Conservation (phyloP, 23 tunicate species). For the Aplidium turbinatum region DNA sequence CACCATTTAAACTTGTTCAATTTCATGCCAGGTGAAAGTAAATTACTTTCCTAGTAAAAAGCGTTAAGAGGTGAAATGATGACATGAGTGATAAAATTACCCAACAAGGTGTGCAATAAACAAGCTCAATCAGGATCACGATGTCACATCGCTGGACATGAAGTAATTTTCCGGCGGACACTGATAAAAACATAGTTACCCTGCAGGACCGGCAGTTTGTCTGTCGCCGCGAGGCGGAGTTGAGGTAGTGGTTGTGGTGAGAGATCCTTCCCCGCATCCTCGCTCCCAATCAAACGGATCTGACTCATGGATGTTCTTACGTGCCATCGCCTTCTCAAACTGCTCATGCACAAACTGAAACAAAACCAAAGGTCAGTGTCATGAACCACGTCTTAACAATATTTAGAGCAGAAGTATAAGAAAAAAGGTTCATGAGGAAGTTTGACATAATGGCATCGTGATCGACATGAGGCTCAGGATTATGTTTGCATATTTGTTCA, state of each 20-base stretch:
- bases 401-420: too few relatives aligned
- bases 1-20: too few relatives aligned
- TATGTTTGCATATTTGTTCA: too few relatives aligned
- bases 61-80: too few relatives aligned
- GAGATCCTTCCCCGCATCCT: slow-evolving; percentile 80
- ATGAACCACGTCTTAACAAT: too few relatives aligned
- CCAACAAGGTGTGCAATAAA: too few relatives aligned
- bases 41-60: too few relatives aligned
- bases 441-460: too few relatives aligned
- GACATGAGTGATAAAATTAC: too few relatives aligned
- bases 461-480: too few relatives aligned
- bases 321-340: slow-evolving; percentile 59
- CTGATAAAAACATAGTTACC: slow-evolving; percentile 29
- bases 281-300: slow-evolving; percentile 99
- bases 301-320: slow-evolving; percentile 68
- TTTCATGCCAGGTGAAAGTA: too few relatives aligned
- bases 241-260: slow-evolving; percentile 91
- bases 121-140: not conserved
- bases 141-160: not conserved
- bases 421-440: too few relatives aligned
- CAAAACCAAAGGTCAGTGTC: not conserved
- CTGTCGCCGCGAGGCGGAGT: slow-evolving; percentile 82
- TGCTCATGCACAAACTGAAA: slow-evolving; percentile 24
- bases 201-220: slow-evolving; percentile 88
- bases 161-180: not conserved